phyloP scores from a whole-genome alignment of 2,797 vertebrate species.

The Macroramphosus scolopax region DNA sequence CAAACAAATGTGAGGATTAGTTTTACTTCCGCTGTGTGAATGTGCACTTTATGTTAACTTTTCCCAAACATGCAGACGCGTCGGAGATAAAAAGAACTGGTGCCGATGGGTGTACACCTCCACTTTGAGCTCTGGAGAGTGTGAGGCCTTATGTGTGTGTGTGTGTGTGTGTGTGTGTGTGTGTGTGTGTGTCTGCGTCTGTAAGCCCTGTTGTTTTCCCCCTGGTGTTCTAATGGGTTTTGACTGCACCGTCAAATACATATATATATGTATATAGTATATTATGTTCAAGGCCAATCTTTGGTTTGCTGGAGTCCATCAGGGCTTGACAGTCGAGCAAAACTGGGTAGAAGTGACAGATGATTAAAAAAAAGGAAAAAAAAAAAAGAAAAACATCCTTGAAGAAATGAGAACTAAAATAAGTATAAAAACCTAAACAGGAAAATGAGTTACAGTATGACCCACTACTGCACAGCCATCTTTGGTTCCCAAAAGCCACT shows the following conservation, averaged over 20 bases:
- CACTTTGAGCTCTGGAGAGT: conserved; percentile 86
- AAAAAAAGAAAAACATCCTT: conserved; percentile 38
- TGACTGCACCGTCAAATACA: conserved; percentile 73
- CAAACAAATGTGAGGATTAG: conserved; percentile 55
- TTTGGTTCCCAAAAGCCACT: conserved; percentile 76
- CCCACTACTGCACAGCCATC: conserved; percentile 82
- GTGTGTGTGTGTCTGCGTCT: conserved; percentile 31
- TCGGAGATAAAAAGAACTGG: conserved; percentile 56
- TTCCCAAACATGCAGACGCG: conserved; percentile 44
- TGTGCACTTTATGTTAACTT: conserved; percentile 54
- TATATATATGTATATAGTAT: conserved; percentile 25
- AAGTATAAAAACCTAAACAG: conserved; percentile 42
- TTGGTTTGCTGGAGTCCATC: conserved; percentile 89
- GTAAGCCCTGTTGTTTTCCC: conserved; percentile 55
- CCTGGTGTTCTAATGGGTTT: conserved; percentile 66
- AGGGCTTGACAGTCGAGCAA: conserved; percentile 64
- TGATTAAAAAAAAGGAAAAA: conserved; percentile 39
- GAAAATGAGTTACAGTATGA: conserved; percentile 72
- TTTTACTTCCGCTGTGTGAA: conserved; percentile 58
- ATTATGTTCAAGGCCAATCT: conserved; percentile 90
- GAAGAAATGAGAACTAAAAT: conserved; percentile 38
- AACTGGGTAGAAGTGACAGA: conserved; percentile 59
- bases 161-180: conserved; percentile 18
- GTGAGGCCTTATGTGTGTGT: conserved; percentile 45
- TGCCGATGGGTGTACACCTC: conserved; percentile 81